Evolutionary conservation across 2,113 vertebrate genomes (phyloP).

Genomic region (Semicossyphus pulcher): DNA sequence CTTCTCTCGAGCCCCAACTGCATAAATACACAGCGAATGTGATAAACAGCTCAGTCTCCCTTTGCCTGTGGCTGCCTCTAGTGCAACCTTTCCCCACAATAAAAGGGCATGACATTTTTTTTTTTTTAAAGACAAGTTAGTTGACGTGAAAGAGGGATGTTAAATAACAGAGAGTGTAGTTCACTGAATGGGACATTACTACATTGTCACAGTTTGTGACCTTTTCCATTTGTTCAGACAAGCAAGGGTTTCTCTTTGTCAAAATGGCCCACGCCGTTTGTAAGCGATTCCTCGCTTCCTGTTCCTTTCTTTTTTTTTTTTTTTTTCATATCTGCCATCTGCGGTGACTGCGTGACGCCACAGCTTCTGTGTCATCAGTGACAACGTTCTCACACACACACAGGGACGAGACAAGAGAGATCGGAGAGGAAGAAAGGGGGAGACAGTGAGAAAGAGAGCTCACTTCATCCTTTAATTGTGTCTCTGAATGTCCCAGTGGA

Average conservation of each 20-base stretch:
- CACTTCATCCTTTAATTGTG: slow-evolving; percentile 65
- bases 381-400: slow-evolving; percentile 49
- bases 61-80: slow-evolving; percentile 50
- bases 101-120: slow-evolving; percentile 66
- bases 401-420: slow-evolving; percentile 43
- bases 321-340: slow-evolving; percentile 66
- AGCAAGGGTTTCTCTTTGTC: slow-evolving; percentile 54
- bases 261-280: slow-evolving; percentile 49
- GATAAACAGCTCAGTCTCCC: slow-evolving; percentile 58
- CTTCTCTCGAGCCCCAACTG: slow-evolving; percentile 29
- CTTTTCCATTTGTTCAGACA: slow-evolving; percentile 74
- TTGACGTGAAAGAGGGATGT: slow-evolving; percentile 50
- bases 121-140: slow-evolving; percentile 54
- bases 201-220: slow-evolving; percentile 67
- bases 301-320: slow-evolving; percentile 10
- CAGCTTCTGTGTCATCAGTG: slow-evolving; percentile 70
- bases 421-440: slow-evolving; percentile 26
- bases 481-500: slow-evolving; percentile 65
- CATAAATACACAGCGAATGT: slow-evolving; percentile 35
- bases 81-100: slow-evolving; percentile 64
- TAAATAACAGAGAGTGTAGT: slow-evolving; percentile 63
- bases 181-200: slow-evolving; percentile 64
- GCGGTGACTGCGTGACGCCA: slow-evolving; percentile 73
- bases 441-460: slow-evolving; percentile 38
- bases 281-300: slow-evolving; percentile 59